Evolutionary conservation across 2,113 vertebrate genomes (phyloP).

Genomic region (Limnothrissa miodon): DNA sequence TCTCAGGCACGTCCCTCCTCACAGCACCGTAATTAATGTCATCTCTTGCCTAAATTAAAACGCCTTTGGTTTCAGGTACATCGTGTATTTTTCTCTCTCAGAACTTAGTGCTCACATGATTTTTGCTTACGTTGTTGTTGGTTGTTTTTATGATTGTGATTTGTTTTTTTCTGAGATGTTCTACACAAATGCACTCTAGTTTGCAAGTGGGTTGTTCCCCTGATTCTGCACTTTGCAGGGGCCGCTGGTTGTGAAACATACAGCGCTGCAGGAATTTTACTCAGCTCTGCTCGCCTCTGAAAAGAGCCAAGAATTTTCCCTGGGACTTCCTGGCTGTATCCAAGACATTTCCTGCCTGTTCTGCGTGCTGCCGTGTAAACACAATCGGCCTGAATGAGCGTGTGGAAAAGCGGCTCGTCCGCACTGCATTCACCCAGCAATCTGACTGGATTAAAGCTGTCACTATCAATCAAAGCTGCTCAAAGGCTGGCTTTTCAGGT

Average conservation of each 20-base stretch:
- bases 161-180: background rate
- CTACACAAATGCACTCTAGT: background rate
- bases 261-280: constrained; percentile 39
- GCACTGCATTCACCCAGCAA: constrained; percentile 9
- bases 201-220: background rate
- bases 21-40: constrained; percentile 5
- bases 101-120: background rate
- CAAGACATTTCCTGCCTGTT: constrained; percentile 45
- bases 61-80: constrained; percentile 31
- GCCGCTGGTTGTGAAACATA: background rate
- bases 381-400: constrained; percentile 22
- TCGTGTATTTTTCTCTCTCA: background rate
- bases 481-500: constrained; percentile 58
- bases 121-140: background rate
- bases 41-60: background rate
- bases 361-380: constrained; percentile 42
- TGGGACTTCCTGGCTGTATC: constrained; percentile 36
- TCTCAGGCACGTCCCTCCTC: background rate
- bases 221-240: background rate
- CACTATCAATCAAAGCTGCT: constrained; percentile 46
- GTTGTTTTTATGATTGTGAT: background rate
- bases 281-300: constrained; percentile 32
- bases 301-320: constrained; percentile 35
- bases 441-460: constrained; percentile 53
- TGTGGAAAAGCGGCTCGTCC: background rate